Percentiles rank a stretch among this genome's conserved stretches.
phyloP scores from a whole-genome alignment of 2,888 invertebrate species.

The Melolontha melolontha region DNA sequence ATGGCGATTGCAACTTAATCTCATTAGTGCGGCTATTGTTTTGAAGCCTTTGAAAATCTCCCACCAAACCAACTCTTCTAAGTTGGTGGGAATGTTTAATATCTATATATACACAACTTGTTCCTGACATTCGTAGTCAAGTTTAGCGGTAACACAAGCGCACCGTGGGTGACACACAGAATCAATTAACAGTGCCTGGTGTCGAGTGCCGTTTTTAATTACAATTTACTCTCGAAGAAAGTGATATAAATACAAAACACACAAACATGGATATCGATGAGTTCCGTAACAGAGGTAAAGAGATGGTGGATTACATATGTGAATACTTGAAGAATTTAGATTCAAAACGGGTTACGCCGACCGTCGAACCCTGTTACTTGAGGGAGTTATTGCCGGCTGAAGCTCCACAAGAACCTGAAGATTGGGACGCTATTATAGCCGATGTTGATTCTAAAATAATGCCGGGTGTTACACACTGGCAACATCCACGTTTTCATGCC shows the following conservation, averaged over 20 bases:
- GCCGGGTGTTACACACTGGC: conserved; percentile 98
- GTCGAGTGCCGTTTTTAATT: not conserved
- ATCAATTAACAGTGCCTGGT: conserved; percentile 17
- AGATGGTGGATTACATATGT: conserved; percentile 97
- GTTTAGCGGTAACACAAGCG: conserved; percentile 13
- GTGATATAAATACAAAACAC: not conserved
- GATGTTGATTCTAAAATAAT: conserved; percentile 93
- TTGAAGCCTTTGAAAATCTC: conserved; percentile 29
- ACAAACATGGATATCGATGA: conserved; percentile 85
- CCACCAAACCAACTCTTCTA: conserved; percentile 20
- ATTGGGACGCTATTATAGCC: conserved; percentile 89
- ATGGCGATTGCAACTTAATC: conserved; percentile 24
- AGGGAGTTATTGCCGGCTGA: conserved; percentile 62
- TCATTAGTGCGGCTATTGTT: conserved; percentile 29
- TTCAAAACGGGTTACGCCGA: conserved; percentile 87
- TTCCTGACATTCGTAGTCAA: conserved; percentile 19
- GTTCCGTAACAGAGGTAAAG: conserved; percentile 87
- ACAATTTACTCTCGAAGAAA: not conserved
- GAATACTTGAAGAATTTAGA: conserved; percentile 86
- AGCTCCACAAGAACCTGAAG: conserved; percentile 85
- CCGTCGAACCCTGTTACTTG: conserved; percentile 92
- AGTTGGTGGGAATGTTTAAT: conserved; percentile 35
- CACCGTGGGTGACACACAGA: conserved; percentile 2
- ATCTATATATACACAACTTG: conserved; percentile 21
- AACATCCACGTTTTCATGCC: conserved; percentile 98